Evolutionary conservation across 1,140 invertebrate genomes (phyloP).

Genomic region (Druon quercuslanigerum): DNA sequence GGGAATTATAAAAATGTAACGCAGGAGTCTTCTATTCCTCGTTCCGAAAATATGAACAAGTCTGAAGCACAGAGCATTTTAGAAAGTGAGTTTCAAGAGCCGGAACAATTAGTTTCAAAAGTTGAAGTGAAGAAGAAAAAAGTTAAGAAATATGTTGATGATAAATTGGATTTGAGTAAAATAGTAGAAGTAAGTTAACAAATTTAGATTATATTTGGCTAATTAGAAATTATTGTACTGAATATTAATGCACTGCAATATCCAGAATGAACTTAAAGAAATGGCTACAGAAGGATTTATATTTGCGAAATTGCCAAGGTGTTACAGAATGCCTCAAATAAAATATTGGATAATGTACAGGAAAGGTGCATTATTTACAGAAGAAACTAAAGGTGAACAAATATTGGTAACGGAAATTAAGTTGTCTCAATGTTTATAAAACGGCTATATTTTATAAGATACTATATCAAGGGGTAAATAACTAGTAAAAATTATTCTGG

Average conservation of each 20-base stretch:
- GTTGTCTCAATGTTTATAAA: conserved; percentile 25
- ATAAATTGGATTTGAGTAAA: background rate
- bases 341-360: conserved; percentile 64
- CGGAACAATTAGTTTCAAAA: background rate
- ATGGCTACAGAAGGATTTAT: conserved; percentile 63
- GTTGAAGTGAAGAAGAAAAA: background rate
- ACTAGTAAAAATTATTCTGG: too few species aligned
- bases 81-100: background rate
- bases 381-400: conserved; percentile 57
- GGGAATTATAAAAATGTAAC: background rate
- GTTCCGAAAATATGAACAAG: background rate
- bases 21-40: background rate
- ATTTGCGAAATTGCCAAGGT: conserved; percentile 65
- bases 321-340: conserved; percentile 62
- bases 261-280: conserved; percentile 60
- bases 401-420: background rate
- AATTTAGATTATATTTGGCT: background rate
- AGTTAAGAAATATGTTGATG: background rate
- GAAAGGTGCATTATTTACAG: conserved; percentile 50
- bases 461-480: too few species aligned
- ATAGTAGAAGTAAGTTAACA: conserved; percentile 15
- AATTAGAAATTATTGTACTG: background rate
- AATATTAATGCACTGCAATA: background rate
- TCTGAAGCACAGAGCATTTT: background rate
- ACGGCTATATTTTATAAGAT: background rate